A percentile compares a stretch with the other conserved stretches of the same genome.
Evolutionary conservation across 1,140 invertebrate genomes (phyloP).

Genomic region (Drosophila virilis): DNA sequence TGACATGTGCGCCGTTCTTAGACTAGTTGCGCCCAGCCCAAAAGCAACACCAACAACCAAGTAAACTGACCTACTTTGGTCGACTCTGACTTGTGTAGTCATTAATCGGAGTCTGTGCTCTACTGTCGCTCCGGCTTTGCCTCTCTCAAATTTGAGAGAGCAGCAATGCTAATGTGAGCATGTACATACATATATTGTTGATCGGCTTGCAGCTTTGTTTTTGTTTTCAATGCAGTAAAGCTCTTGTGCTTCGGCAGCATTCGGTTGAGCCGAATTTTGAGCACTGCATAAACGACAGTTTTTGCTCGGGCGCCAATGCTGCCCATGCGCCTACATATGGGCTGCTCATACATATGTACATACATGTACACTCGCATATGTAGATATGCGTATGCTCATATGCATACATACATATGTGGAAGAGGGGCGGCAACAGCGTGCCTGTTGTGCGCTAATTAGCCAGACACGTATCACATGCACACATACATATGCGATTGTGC

Average conservation of each 20-base stretch:
- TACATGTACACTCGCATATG: not conserved
- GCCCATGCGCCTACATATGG: conserved; percentile 9
- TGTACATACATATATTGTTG: not conserved
- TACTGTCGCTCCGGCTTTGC: not conserved
- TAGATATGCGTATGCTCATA: not conserved
- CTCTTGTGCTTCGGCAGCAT: conserved; percentile 9
- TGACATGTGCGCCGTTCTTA: conserved; percentile 9
- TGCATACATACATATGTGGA: not conserved
- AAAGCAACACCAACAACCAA: conserved; percentile 21
- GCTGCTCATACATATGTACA: not conserved
- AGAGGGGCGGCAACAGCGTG: conserved; percentile 19
- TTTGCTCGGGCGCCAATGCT: conserved; percentile 13
- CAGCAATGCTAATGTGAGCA: not conserved
- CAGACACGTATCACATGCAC: conserved; percentile 52
- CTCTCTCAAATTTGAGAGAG: not conserved
- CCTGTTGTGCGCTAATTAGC: conserved; percentile 57
- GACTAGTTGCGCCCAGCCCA: conserved; percentile 44
- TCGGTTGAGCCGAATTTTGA: conserved; percentile 10
- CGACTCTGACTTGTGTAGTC: conserved; percentile 48
- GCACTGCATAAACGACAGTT: conserved; percentile 2
- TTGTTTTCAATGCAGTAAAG: conserved; percentile 6
- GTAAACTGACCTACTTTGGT: conserved; percentile 65
- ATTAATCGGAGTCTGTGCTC: conserved; percentile 26
- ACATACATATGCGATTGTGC: conserved; percentile 7
- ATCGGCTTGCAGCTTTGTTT: conserved; percentile 5